Percentiles rank a stretch among this genome's conserved stretches.
Conservation (phyloP, 1,140 invertebrate genomes). For the Lepidotrigona ventralis region DNA sequence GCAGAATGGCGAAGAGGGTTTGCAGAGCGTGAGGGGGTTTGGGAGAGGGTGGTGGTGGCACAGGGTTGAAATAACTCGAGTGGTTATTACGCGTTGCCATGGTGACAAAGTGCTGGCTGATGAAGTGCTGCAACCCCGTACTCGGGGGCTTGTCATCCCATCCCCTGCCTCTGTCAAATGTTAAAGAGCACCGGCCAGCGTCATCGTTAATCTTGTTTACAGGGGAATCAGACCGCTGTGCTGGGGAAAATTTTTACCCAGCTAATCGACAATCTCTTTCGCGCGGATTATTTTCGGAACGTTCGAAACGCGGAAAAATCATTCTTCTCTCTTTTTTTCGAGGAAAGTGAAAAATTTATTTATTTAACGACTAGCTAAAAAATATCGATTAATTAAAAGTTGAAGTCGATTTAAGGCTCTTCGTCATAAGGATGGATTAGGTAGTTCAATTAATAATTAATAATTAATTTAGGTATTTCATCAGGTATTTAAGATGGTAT, state of each 20-base stretch:
- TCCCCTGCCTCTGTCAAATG: constrained; percentile 45
- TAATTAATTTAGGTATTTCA: too few relatives aligned
- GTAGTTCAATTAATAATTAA: too few relatives aligned
- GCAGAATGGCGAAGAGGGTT: background rate
- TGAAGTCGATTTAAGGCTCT: too few relatives aligned
- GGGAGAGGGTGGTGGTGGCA: constrained; percentile 17
- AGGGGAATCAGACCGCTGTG: background rate
- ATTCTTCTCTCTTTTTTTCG: too few relatives aligned
- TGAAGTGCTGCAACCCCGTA: constrained; percentile 70
- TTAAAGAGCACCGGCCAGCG: constrained; percentile 37
- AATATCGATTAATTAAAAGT: too few relatives aligned
- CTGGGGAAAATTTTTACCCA: constrained; percentile 1
- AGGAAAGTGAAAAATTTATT: background rate
- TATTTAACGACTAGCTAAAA: too few relatives aligned
- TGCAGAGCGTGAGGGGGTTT: too few relatives aligned
- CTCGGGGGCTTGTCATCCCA: constrained; percentile 56
- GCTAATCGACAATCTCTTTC: background rate
- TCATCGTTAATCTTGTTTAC: constrained; percentile 44
- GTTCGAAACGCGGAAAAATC: too few relatives aligned
- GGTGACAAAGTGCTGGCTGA: constrained; percentile 78
- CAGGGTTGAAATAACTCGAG: constrained; percentile 67
- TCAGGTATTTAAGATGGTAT: too few relatives aligned
- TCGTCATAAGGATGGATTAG: too few relatives aligned
- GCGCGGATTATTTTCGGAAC: background rate
- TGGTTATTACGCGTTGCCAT: constrained; percentile 78